Base-by-base conservation (phyloP, 2,113 vertebrate species). In the Rhinogobius similis region DNA sequence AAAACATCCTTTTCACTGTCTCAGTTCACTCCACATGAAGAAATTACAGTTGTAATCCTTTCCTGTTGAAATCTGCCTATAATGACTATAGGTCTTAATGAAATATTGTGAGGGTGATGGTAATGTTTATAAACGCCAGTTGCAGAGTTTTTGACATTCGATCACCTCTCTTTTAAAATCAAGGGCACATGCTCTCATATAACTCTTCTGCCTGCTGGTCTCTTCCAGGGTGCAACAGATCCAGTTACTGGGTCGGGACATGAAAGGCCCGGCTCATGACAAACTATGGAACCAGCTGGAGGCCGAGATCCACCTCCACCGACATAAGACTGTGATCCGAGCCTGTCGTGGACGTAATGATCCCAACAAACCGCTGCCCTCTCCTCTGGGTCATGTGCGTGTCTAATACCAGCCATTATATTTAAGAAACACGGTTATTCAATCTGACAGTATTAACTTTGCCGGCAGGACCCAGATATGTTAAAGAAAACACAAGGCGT, bases 211-310 rank as follows among this genome's bases (percentile, higher is more conserved):
- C 26, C 7, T 21, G 3, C 39, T 61, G 58, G 29, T n/a, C 29
- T 32, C 58, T 0, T 44, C 14, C 64, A 99, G 98, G 74, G 97
- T 99, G 38, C 98, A 99, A 76, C 98, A 99, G 89, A 99, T 99
- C 81, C 98, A 99, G 62, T 88, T 99, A 73, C 85, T 99, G 74
- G 98, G 98, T 67, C 92, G 97, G 44, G 97, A 99, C 88, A 99
- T 99, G 98, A 99, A 99, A 74, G 97, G 97, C 9, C 97, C 98
- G 4, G 98, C 98, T 75, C 98, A 99, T 0, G 98, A 99, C 86
- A 99, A 99, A 84, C 94, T 99, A 70, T 99, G 98, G 98, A 99
- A 99, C 88, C 98, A 99, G 21, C 82, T 99, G 67, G 97, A 99
- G 85, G 98, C 98, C 5, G 98, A 99, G 93, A 99, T 99, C 61